phyloP scores from a whole-genome alignment of 2,888 invertebrate genomes.

The Dyspetes luteomarginatus region DNA sequence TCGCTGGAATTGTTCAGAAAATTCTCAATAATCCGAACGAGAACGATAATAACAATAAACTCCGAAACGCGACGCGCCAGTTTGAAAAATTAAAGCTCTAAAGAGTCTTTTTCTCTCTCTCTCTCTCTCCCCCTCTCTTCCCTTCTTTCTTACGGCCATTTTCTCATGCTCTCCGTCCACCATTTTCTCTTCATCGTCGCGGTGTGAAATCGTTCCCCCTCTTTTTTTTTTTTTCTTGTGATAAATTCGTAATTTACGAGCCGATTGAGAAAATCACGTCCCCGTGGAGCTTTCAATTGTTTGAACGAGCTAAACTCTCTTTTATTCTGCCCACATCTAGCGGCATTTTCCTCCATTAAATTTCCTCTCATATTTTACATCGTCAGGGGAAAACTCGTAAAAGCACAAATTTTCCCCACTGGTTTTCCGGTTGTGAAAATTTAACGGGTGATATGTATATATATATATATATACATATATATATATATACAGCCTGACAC shows the following conservation, averaged over 20 bases:
- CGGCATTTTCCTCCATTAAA: background rate
- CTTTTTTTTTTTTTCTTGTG: constrained; percentile 8
- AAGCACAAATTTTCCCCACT: background rate
- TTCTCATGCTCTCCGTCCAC: background rate
- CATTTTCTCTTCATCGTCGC: background rate
- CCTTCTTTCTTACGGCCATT: background rate
- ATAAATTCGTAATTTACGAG: constrained; percentile 26
- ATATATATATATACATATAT: too few species aligned
- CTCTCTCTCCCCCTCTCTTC: background rate
- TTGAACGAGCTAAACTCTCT: constrained; percentile 7
- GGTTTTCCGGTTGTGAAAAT: too few species aligned
- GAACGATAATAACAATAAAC: constrained; percentile 45
- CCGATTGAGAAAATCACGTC: constrained; percentile 2
- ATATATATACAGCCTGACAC: too few species aligned
- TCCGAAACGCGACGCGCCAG: constrained; percentile 30
- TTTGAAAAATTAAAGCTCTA: constrained; percentile 53
- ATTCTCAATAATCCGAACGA: constrained; percentile 46
- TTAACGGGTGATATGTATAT: too few species aligned
- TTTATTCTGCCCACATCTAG: background rate
- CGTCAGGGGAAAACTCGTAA: background rate
- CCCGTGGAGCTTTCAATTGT: too few species aligned
- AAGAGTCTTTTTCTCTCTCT: constrained; percentile 2
- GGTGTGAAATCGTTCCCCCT: constrained; percentile 27
- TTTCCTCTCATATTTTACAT: constrained; percentile 3
- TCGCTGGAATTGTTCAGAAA: constrained; percentile 23